phyloP scores from a whole-genome alignment of 2,888 invertebrate genomes.

The Drosophila merina region DNA sequence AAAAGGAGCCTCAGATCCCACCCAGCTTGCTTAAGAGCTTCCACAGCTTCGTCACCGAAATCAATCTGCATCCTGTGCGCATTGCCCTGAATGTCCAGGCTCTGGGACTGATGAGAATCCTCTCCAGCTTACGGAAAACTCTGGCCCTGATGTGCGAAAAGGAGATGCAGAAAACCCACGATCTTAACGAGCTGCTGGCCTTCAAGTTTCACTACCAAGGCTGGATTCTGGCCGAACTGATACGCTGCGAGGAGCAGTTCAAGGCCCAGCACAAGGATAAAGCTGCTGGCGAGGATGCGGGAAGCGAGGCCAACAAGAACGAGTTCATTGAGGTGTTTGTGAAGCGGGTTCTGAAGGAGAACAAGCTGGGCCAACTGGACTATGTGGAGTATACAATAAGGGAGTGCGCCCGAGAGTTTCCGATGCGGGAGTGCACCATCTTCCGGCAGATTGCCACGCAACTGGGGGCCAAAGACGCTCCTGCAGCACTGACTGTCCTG shows the following conservation, averaged over 20 bases:
- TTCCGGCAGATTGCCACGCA: conserved; percentile 92
- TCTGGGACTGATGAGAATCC: conserved; percentile 89
- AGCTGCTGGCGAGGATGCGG: conserved; percentile 56
- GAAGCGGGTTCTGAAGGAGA: conserved; percentile 90
- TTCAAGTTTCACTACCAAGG: conserved; percentile 94
- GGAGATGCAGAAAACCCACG: conserved; percentile 92
- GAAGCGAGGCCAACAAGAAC: conserved; percentile 67
- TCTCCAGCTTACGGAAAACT: conserved; percentile 90
- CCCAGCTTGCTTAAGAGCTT: conserved; percentile 89
- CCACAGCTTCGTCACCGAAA: conserved; percentile 93
- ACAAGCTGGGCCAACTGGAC: conserved; percentile 88
- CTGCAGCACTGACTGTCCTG: conserved; percentile 89
- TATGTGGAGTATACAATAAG: conserved; percentile 90
- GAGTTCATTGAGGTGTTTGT: conserved; percentile 91
- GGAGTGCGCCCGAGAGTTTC: conserved; percentile 95
- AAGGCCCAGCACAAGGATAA: conserved; percentile 85
- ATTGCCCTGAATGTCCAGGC: conserved; percentile 92
- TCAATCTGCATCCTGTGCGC: conserved; percentile 93
- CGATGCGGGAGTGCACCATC: conserved; percentile 94
- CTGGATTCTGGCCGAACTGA: conserved; percentile 89
- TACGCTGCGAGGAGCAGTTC: conserved; percentile 88
- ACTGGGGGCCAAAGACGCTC: conserved; percentile 89
- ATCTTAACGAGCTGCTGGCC: conserved; percentile 95
- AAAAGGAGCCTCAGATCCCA: conserved; percentile 91
- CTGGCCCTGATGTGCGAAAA: conserved; percentile 93